These are phyloP conservation scores for Archips crataeganus DNA, from an alignment of 2,888 invertebrate species.

Conservation along the genomic window DNA sequence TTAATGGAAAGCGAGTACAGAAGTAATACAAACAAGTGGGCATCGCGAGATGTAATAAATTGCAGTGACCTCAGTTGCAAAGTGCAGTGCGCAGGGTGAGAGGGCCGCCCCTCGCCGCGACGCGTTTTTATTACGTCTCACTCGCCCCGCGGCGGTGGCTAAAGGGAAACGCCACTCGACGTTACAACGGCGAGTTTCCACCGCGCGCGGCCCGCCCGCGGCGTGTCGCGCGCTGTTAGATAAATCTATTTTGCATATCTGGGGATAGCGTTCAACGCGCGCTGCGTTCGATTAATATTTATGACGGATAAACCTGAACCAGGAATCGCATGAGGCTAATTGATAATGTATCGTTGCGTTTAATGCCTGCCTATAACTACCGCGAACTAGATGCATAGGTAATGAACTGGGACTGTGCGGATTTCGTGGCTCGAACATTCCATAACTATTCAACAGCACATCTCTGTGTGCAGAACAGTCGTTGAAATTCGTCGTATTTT, in stretches of 20 bases:
- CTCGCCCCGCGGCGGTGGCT: constrained; percentile 65
- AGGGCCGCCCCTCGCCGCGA: constrained; percentile 54
- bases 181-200: constrained; percentile 51
- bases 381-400: constrained; percentile 13
- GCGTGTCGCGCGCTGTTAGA: constrained; percentile 51
- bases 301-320: constrained; percentile 52
- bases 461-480: background rate
- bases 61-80: constrained; percentile 72
- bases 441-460: background rate
- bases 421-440: background rate
- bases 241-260: constrained; percentile 59
- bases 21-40: constrained; percentile 80
- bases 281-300: constrained; percentile 52
- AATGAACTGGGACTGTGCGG: background rate
- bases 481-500: background rate
- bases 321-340: constrained; percentile 34
- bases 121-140: constrained; percentile 72
- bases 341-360: constrained; percentile 28
- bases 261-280: constrained; percentile 43
- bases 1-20: constrained; percentile 83
- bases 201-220: constrained; percentile 47
- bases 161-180: constrained; percentile 74
- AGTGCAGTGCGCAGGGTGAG: constrained; percentile 55
- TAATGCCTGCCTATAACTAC: constrained; percentile 13
- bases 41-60: constrained; percentile 74